phyloP scores from a whole-genome alignment of 1,140 invertebrate species.

The Drosophila malerkotliana region DNA sequence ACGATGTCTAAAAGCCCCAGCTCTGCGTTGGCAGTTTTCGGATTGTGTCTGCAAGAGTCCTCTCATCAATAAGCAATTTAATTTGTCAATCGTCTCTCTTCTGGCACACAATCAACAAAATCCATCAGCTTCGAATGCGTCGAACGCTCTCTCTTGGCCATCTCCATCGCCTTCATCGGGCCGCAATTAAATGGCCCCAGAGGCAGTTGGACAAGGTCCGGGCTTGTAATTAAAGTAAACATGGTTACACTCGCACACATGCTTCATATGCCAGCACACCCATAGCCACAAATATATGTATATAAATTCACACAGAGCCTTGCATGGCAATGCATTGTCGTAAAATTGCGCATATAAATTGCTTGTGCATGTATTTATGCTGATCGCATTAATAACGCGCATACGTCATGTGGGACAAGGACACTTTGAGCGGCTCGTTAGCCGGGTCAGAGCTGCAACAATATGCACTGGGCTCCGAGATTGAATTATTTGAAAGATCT shows the following conservation, averaged over 20 bases:
- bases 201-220: constrained; percentile 21
- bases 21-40: constrained; percentile 56
- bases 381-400: constrained; percentile 69
- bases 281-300: background rate
- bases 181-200: constrained; percentile 60
- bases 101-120: constrained; percentile 71
- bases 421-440: constrained; percentile 10
- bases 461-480: constrained; percentile 3
- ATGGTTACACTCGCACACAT: constrained; percentile 29
- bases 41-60: constrained; percentile 5
- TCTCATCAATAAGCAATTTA: constrained; percentile 81
- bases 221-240: constrained; percentile 76
- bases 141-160: constrained; percentile 17
- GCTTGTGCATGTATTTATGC: constrained; percentile 62
- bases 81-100: constrained; percentile 73
- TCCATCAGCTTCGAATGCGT: constrained; percentile 46
- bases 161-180: constrained; percentile 35
- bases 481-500: constrained; percentile 8
- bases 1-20: constrained; percentile 56
- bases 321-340: constrained; percentile 51
- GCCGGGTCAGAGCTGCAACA: constrained; percentile 1
- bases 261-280: background rate
- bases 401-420: constrained; percentile 68
- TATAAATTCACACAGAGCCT: constrained; percentile 11
- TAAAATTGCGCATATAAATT: constrained; percentile 77